These are phyloP conservation scores for Hippolais icterina DNA, from an alignment of 2,113 vertebrate genomes.

Conservation along the genomic window DNA sequence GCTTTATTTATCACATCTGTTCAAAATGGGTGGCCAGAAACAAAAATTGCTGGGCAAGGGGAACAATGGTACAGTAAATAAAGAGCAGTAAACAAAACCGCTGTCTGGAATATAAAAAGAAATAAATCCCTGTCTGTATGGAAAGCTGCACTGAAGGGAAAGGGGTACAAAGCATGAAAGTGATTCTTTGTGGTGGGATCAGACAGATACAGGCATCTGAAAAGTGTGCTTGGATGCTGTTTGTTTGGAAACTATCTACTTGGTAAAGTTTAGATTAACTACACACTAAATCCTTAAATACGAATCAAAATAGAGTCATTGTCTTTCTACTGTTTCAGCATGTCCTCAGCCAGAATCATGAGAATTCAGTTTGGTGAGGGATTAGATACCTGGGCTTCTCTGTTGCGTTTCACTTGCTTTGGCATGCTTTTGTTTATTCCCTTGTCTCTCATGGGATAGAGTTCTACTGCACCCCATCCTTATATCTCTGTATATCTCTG, in stretches of 20 bases:
- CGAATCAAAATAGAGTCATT: neutral
- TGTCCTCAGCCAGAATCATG: neutral
- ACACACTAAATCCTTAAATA: neutral
- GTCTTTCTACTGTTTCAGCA: neutral
- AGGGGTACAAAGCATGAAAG: neutral
- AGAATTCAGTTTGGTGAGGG: neutral
- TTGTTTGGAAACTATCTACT: neutral
- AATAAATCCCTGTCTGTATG: neutral
- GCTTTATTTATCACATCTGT: neutral
- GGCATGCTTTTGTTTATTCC: neutral
- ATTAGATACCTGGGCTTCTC: neutral
- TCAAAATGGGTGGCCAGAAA: neutral
- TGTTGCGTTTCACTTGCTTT: neutral
- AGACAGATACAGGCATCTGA: neutral
- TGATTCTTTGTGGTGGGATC: neutral
- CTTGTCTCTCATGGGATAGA: neutral
- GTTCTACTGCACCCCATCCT: neutral
- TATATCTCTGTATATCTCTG: neutral
- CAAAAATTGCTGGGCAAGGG: neutral
- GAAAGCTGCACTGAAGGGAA: neutral
- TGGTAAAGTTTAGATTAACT: neutral
- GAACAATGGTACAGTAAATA: neutral
- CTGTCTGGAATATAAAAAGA: neutral
- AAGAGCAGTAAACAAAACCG: neutral
- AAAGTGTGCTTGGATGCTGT: neutral